Evolutionary conservation across 2,888 invertebrate species (phyloP).

Genomic region (Rhyacophila evoluta): DNA sequence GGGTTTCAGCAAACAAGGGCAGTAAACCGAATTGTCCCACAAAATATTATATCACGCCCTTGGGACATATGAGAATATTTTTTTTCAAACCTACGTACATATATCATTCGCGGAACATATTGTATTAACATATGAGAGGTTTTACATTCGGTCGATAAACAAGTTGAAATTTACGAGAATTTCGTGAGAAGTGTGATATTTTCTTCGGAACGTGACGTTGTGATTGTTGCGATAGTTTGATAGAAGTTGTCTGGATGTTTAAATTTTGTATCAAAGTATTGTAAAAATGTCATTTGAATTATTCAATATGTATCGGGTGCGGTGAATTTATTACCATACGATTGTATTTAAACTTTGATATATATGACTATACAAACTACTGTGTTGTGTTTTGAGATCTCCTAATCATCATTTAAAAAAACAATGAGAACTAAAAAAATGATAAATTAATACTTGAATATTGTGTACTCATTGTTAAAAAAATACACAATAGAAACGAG

Average conservation of each 20-base stretch:
- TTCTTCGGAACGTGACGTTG: not conserved
- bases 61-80: not conserved
- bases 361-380: too few relatives aligned
- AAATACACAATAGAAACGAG: too few relatives aligned
- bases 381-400: too few relatives aligned
- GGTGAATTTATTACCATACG: too few relatives aligned
- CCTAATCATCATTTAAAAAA: too few relatives aligned
- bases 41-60: not conserved
- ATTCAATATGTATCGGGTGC: too few relatives aligned
- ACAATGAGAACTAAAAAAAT: too few relatives aligned
- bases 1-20: not conserved
- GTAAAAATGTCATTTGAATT: too few relatives aligned
- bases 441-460: too few relatives aligned
- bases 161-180: not conserved
- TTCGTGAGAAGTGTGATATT: conserved; percentile 3
- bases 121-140: conserved; percentile 5
- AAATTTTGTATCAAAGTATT: not conserved
- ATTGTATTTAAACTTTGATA: too few relatives aligned
- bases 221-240: not conserved
- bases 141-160: not conserved
- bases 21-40: not conserved
- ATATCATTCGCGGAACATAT: not conserved
- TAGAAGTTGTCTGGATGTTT: not conserved
- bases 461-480: too few relatives aligned
- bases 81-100: not conserved